phyloP scores from a whole-genome alignment of 2,888 invertebrate species.

The Flabesymbios commensalis region DNA sequence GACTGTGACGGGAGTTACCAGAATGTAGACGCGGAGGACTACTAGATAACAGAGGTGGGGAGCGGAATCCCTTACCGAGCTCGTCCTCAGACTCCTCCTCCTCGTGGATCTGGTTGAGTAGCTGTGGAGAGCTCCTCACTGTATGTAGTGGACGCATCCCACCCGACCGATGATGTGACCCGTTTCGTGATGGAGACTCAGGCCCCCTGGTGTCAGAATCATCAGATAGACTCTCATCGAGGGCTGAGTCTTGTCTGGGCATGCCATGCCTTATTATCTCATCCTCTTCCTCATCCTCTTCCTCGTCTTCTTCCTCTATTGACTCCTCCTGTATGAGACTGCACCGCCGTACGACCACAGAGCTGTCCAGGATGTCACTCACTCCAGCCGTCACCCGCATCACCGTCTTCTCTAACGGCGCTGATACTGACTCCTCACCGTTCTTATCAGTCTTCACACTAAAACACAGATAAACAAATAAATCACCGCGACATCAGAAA shows the following conservation, averaged over 20 bases:
- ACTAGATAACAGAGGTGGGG: too few relatives aligned
- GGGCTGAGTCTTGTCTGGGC: neutral
- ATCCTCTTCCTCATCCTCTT: constrained; percentile 22
- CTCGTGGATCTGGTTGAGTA: constrained; percentile 73
- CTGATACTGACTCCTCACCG: constrained; percentile 11
- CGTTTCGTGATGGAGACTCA: constrained; percentile 5
- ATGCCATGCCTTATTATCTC: neutral
- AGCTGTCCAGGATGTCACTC: too few relatives aligned
- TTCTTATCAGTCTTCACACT: too few relatives aligned
- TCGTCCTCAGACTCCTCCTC: constrained; percentile 67
- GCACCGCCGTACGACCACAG: neutral
- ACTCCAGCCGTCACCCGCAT: neutral
- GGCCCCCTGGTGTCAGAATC: constrained; percentile 17
- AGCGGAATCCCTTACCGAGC: constrained; percentile 39
- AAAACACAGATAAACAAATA: too few relatives aligned
- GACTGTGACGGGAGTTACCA: constrained; percentile 58
- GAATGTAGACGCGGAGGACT: constrained; percentile 36
- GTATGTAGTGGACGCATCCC: constrained; percentile 58
- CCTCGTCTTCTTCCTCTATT: constrained; percentile 70
- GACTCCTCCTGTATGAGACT: constrained; percentile 76
- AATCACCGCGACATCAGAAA: too few relatives aligned
- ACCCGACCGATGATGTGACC: constrained; percentile 43
- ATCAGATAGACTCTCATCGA: constrained; percentile 7
- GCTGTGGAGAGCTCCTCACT: constrained; percentile 64
- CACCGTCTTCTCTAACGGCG: constrained; percentile 25